Conservation (phyloP, 2,113 vertebrate species). For the Tetraodon nigroviridis region DNA sequence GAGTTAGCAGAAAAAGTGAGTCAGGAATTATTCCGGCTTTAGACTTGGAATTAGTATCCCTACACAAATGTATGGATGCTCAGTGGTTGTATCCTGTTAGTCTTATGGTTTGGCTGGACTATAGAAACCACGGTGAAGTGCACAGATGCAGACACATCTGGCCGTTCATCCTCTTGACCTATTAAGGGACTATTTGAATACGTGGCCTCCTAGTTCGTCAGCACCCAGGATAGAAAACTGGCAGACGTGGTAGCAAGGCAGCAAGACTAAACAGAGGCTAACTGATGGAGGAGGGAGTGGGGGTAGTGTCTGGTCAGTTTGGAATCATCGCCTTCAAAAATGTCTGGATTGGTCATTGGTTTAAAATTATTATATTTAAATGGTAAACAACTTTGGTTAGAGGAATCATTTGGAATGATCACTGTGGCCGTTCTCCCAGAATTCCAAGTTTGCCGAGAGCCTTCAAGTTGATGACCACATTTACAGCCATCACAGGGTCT, state of each 20-base stretch:
- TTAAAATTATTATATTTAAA: no score
- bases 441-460: slow-evolving; percentile 20
- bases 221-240: slow-evolving; percentile 35
- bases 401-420: no score
- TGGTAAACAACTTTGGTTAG: no score
- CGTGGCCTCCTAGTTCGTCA: slow-evolving; percentile 39
- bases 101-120: slow-evolving; percentile 65
- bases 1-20: no score
- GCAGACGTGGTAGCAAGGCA: slow-evolving; percentile 35
- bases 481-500: slow-evolving; percentile 62
- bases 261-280: slow-evolving; percentile 34
- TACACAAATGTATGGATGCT: slow-evolving; percentile 1
- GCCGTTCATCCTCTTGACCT: slow-evolving; percentile 44
- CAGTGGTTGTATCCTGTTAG: slow-evolving; percentile 43
- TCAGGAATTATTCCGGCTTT: no score
- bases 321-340: neutral
- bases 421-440: neutral
- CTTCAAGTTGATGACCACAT: slow-evolving; percentile 49
- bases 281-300: slow-evolving; percentile 17
- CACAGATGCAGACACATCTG: slow-evolving; percentile 58
- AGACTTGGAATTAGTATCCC: neutral
- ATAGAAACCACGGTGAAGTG: slow-evolving; percentile 42
- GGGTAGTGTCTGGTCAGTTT: no score
- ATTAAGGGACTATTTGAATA: slow-evolving; percentile 59
- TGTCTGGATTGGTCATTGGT: slow-evolving; percentile 1